These are phyloP conservation scores for Microcebus griseorufus DNA, from an alignment of 2,113 vertebrate species.

Conservation along the genomic window DNA sequence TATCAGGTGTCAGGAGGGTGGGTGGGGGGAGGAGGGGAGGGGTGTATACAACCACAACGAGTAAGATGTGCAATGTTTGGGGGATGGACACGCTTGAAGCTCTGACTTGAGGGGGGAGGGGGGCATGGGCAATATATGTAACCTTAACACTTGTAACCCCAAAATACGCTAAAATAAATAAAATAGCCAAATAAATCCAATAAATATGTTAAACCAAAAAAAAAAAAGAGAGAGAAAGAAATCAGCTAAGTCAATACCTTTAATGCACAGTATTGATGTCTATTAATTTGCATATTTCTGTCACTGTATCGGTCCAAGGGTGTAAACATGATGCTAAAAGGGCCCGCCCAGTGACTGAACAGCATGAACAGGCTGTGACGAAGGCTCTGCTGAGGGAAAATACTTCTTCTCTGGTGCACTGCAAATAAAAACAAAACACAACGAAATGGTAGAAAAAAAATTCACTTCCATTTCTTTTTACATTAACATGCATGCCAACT, in stretches of 20 bases:
- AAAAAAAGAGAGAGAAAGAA: not conserved
- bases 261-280: constrained; percentile 98
- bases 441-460: not conserved
- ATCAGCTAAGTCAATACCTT: constrained; percentile 88
- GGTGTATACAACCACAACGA: no score
- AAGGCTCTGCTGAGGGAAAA: constrained; percentile 98
- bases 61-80: no score
- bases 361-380: constrained; percentile 99
- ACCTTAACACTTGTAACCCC: no score
- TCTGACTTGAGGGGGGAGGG: no score
- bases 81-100: no score
- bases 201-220: not conserved
- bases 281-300: constrained; percentile 98
- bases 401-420: constrained; percentile 98
- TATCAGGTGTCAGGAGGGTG: no score
- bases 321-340: constrained; percentile 99
- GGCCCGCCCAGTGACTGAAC: constrained; percentile 99
- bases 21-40: no score
- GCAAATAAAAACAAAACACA: constrained; percentile 56
- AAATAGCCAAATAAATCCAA: no score
- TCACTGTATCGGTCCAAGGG: constrained; percentile 99
- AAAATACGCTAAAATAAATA: no score
- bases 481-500: not conserved
- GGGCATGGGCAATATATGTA: no score
- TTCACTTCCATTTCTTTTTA: not conserved